phyloP scores from a whole-genome alignment of 2,888 invertebrate genomes.

The Pyrocoelia pectoralis region DNA sequence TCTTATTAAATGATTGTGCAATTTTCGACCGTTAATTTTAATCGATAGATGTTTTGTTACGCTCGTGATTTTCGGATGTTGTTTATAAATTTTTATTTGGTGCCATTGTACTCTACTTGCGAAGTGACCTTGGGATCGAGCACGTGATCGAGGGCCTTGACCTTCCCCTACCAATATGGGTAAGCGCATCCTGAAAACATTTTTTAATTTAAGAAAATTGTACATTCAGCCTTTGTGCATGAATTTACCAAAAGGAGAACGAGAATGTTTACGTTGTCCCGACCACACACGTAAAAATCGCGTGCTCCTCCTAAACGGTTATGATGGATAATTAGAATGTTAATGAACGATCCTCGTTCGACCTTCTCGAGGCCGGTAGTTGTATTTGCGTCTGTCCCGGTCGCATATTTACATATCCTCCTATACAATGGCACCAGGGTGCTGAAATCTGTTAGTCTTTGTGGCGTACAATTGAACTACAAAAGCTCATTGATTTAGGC shows the following conservation, averaged over 20 bases:
- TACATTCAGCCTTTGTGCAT: background rate
- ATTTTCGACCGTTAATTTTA: background rate
- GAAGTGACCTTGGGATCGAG: slow-evolving; percentile 63
- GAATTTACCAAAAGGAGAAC: too few relatives aligned
- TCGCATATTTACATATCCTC: too few relatives aligned
- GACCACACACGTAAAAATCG: too few relatives aligned
- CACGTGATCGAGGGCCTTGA: slow-evolving; percentile 68
- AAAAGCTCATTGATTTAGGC: too few relatives aligned
- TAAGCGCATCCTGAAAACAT: slow-evolving; percentile 42
- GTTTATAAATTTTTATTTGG: slow-evolving; percentile 32
- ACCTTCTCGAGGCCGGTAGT: slow-evolving; percentile 46
- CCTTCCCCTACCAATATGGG: slow-evolving; percentile 54
- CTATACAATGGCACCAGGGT: too few relatives aligned
- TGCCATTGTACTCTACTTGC: slow-evolving; percentile 49
- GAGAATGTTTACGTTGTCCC: too few relatives aligned
- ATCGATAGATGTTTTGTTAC: slow-evolving; percentile 5
- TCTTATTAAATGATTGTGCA: background rate
- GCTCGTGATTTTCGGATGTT: slow-evolving; percentile 26
- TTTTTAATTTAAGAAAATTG: slow-evolving; percentile 10
- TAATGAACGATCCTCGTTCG: slow-evolving; percentile 41
- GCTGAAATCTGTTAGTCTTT: too few relatives aligned
- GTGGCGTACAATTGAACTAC: too few relatives aligned
- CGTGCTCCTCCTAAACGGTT: too few relatives aligned
- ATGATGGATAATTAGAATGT: slow-evolving; percentile 37
- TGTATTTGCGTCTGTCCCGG: background rate